A percentile compares a stretch with the other conserved stretches of the same genome.
Evolutionary conservation across 64 coral and sea anemone species (phyloP).

Genomic region (Montipora cactus): DNA sequence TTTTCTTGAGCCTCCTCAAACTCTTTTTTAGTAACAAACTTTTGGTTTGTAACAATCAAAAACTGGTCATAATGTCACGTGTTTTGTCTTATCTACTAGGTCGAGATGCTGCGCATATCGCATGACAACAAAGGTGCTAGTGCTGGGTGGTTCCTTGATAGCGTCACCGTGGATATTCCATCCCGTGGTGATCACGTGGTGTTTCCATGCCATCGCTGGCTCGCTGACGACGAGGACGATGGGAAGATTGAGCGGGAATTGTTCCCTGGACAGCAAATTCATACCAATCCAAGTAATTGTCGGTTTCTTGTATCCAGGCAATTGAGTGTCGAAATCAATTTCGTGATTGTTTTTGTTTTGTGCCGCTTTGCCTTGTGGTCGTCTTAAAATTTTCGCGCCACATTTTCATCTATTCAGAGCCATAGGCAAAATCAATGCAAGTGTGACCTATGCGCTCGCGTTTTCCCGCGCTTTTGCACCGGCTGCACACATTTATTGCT

Average conservation of each 20-base stretch:
- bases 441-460: no score
- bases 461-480: no score
- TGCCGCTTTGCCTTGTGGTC: no score
- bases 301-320: neutral
- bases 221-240: conserved; percentile 84
- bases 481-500: no score
- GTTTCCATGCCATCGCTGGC: conserved; percentile 92
- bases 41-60: no score
- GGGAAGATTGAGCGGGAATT: conserved; percentile 87
- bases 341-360: no score
- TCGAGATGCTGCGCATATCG: conserved; percentile 81
- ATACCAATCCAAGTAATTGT: conserved; percentile 35
- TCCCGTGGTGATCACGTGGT: conserved; percentile 85
- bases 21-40: no score
- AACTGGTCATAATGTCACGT: no score
- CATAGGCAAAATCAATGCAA: no score
- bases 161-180: conserved; percentile 84
- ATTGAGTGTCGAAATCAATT: neutral
- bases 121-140: conserved; percentile 80
- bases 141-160: conserved; percentile 86
- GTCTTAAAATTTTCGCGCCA: no score
- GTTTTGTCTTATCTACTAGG: neutral
- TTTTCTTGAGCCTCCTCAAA: no score
- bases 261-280: conserved; percentile 66
- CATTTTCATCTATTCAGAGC: no score